phyloP scores from a whole-genome alignment of 2,113 vertebrate species.

The Alces alces region DNA sequence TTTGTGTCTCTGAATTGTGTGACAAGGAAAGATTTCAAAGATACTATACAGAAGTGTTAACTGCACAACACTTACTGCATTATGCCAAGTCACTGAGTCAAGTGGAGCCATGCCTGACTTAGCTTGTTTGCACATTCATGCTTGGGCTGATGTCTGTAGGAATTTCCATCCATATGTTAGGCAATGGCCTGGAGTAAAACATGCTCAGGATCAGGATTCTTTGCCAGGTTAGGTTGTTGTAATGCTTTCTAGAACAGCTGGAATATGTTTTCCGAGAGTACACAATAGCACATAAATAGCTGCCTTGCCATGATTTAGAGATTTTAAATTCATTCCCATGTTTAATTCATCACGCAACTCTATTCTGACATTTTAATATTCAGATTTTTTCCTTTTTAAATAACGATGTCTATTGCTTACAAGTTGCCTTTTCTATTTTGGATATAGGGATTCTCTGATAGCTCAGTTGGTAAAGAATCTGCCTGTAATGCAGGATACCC shows the following conservation, averaged over 20 bases:
- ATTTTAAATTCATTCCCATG: constrained; percentile 36
- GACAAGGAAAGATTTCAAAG: constrained; percentile 13
- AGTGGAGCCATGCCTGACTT: background rate
- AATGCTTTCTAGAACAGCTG: constrained; percentile 55
- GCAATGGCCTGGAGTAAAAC: constrained; percentile 46
- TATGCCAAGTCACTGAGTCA: background rate
- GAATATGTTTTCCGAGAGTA: constrained; percentile 28
- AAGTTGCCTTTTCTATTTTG: constrained; percentile 6
- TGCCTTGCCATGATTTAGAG: constrained; percentile 30
- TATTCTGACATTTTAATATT: constrained; percentile 37
- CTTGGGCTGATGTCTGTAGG: background rate
- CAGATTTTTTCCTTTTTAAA: background rate
- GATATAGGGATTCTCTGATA: background rate
- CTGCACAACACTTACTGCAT: background rate
- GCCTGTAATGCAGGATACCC: background rate
- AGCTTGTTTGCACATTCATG: background rate
- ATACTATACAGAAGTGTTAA: constrained; percentile 37
- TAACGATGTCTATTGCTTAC: background rate
- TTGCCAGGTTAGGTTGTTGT: background rate
- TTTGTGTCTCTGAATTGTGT: background rate
- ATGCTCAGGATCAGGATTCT: constrained; percentile 8
- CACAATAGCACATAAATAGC: constrained; percentile 47
- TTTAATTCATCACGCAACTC: constrained; percentile 63
- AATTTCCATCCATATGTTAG: constrained; percentile 59
- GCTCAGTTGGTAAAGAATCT: background rate